Conservation (phyloP, 2,797 vertebrate genomes). For the Anguilla pacifica region DNA sequence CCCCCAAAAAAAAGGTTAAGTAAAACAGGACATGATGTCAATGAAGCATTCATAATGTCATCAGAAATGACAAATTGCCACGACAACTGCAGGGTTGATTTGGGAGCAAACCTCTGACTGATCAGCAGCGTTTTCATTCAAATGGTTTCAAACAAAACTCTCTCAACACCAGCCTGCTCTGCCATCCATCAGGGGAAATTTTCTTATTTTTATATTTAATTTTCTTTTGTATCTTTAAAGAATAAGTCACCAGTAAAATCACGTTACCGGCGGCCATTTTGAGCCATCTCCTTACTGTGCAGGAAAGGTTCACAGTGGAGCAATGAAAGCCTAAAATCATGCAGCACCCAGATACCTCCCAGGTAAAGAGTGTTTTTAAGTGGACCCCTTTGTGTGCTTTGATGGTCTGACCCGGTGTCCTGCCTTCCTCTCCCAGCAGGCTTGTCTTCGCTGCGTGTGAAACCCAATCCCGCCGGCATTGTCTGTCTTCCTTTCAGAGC, state of each 20-base stretch:
- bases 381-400: constrained; percentile 45
- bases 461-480: constrained; percentile 56
- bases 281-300: too few relatives aligned
- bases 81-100: constrained; percentile 15
- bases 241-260: not conserved
- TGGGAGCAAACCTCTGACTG: constrained; percentile 6
- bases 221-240: not conserved
- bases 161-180: not conserved
- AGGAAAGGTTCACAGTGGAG: not conserved
- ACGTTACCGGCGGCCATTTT: not conserved
- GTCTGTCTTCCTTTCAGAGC: constrained; percentile 56
- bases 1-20: not conserved
- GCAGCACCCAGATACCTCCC: constrained; percentile 22
- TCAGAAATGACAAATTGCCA: constrained; percentile 29
- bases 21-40: not conserved
- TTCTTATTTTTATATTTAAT: not conserved
- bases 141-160: constrained; percentile 20
- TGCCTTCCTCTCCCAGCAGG: constrained; percentile 42
- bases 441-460: constrained; percentile 52
- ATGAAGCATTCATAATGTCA: not conserved
- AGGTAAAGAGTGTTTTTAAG: constrained; percentile 20
- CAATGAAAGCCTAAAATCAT: not conserved
- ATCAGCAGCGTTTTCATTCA: constrained; percentile 17
- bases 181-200: not conserved
- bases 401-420: constrained; percentile 25